Conservation (phyloP, 2,113 vertebrate species). For the Xenopus borealis region DNA sequence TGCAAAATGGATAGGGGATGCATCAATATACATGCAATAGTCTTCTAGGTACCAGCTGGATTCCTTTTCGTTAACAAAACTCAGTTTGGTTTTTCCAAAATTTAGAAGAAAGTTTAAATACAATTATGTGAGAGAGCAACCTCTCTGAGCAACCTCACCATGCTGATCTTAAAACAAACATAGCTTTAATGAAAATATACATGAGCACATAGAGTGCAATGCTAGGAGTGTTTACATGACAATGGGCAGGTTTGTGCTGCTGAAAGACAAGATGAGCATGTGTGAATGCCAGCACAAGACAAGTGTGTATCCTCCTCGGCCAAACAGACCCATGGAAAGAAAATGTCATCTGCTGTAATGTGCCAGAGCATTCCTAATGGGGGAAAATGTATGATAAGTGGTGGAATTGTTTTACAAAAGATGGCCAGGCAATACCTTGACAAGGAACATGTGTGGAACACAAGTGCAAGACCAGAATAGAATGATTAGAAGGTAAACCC, state of each 20-base stretch:
- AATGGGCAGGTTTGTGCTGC: constrained; percentile 12
- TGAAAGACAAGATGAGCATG: constrained; percentile 11
- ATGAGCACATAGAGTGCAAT: background rate
- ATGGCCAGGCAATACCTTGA: constrained; percentile 49
- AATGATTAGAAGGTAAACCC: no score
- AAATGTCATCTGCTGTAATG: constrained; percentile 54
- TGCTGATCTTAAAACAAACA: constrained; percentile 26
- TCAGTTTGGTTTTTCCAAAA: background rate
- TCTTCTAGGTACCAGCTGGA: constrained; percentile 9
- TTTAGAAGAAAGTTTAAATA: constrained; percentile 17
- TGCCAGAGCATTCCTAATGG: constrained; percentile 70
- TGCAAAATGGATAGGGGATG: no score
- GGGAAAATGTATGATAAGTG: constrained; percentile 66
- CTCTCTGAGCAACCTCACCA: background rate
- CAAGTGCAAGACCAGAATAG: no score
- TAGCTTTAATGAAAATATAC: constrained; percentile 19
- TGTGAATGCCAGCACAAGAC: background rate
- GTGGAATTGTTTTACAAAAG: constrained; percentile 63
- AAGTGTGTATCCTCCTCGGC: constrained; percentile 34
- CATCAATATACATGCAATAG: no score
- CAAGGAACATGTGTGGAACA: constrained; percentile 64
- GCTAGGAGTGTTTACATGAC: background rate
- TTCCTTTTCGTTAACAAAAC: background rate
- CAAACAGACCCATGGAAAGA: constrained; percentile 59
- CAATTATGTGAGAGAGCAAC: constrained; percentile 9